Base-by-base conservation (phyloP, 2,797 vertebrate species). In the Acrocephalus scirpaceus region DNA sequence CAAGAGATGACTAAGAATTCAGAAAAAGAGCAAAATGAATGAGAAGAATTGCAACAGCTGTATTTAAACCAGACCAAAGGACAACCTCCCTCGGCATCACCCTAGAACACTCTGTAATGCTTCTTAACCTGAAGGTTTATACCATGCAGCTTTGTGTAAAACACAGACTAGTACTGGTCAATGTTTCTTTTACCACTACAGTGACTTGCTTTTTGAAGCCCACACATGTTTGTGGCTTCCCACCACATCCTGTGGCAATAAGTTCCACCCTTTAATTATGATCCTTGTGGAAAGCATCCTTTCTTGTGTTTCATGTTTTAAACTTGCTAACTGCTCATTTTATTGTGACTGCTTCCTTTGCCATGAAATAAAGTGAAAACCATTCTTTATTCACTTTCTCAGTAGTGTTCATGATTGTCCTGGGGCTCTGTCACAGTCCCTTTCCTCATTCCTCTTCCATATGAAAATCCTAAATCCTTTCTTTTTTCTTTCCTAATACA, bases 391-490 rank as follows among this genome's bases (percentile, higher is more conserved):
- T 86, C 80, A 75, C 22, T 61, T 94, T 65, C 34, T 69, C 27
- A 20, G 16, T 50, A 38, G 22, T 61, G 19, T 36, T 90, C 54
- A 34, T 69, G 20, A 32, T 48, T 92, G 77, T 86, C 64, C 60
- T 72, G 44, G 7, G 16, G 34, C 44, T 91, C 56, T 86, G 27
- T 72, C 66, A 47, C 23, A 85, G 48, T 72, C 30, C 27, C 90
- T 93, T 92, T 47, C 34, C 22, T 92, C 10, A 18, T 36, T 88
- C 30, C 10, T 91, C 51, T 91, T 90, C 47, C 62, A 48, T 64
- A 54, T 19, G n/a, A 93, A 95, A 95, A 90, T 92, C 27, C 47
- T 76, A 50, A 89, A 89, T 60, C 45, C 15, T 17, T 64, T 70
- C 64, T 83, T 76, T 77, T 73, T 84, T 25, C 34, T 86, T 17